phyloP scores from a whole-genome alignment of 37 sponge, comb jelly and placozoan species.

The Beroe forskalii region DNA sequence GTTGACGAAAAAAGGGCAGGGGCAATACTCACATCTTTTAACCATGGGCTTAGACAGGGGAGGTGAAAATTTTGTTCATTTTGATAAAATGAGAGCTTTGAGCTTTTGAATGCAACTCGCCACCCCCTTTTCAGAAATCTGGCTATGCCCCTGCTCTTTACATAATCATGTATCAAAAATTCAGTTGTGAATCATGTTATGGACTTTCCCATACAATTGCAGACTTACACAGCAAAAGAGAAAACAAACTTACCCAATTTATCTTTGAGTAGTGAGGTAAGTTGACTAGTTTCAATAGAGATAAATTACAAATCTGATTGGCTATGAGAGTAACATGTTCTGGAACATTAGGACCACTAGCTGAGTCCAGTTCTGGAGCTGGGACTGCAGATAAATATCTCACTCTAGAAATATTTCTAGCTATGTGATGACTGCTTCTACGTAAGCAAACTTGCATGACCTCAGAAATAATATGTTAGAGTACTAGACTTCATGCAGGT shows the following conservation, averaged over 20 bases:
- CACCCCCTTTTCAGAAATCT: too few relatives aligned
- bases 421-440: too few relatives aligned
- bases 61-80: too few relatives aligned
- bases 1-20: too few relatives aligned
- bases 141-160: too few relatives aligned
- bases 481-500: too few relatives aligned
- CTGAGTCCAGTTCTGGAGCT: slow-evolving; percentile 8
- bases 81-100: too few relatives aligned
- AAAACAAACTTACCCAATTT: slow-evolving; percentile 8
- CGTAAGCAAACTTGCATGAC: slow-evolving; percentile 34
- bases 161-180: neutral
- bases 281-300: slow-evolving; percentile 45
- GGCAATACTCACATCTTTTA: too few relatives aligned
- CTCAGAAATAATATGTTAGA: neutral
- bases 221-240: neutral
- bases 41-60: too few relatives aligned
- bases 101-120: too few relatives aligned
- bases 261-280: neutral
- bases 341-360: neutral
- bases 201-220: neutral
- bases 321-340: slow-evolving; percentile 15
- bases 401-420: neutral
- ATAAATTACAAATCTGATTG: slow-evolving; percentile 22
- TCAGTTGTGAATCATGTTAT: neutral
- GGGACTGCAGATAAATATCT: neutral